These are phyloP conservation scores for Gambusia affinis DNA, from an alignment of 2,113 vertebrate species.

Conservation along the genomic window DNA sequence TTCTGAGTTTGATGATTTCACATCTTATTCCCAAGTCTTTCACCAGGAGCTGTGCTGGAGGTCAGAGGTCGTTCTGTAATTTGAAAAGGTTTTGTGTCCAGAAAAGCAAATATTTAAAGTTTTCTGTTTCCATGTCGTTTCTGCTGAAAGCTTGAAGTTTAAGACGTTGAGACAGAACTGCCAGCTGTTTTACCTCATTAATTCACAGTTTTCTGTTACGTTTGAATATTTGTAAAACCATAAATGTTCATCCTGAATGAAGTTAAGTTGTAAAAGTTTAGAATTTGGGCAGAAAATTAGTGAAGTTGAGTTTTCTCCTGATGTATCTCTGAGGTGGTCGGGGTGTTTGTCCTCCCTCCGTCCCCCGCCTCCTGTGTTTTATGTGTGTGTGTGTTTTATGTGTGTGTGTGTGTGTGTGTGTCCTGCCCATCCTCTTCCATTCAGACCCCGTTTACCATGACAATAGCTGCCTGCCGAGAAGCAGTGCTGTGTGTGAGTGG, in stretches of 20 bases:
- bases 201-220: neutral
- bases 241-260: neutral
- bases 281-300: neutral
- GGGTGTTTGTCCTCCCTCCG: constrained; percentile 48
- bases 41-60: too few species aligned
- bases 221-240: neutral
- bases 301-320: neutral
- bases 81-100: too few species aligned
- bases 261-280: neutral
- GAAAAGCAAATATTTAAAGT: too few species aligned
- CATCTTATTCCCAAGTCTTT: too few species aligned
- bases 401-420: constrained; percentile 56
- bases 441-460: constrained; percentile 78
- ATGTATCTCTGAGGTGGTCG: constrained; percentile 66
- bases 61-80: too few species aligned
- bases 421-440: constrained; percentile 77
- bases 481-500: constrained; percentile 63
- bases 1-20: too few species aligned
- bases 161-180: too few species aligned
- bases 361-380: constrained; percentile 52
- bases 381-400: constrained; percentile 63
- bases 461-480: constrained; percentile 76
- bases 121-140: too few species aligned
- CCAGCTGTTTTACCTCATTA: too few species aligned
- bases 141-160: too few species aligned